These are phyloP conservation scores for Callorhinus ursinus DNA, from an alignment of 2,113 vertebrate species.

Conservation along the genomic window DNA sequence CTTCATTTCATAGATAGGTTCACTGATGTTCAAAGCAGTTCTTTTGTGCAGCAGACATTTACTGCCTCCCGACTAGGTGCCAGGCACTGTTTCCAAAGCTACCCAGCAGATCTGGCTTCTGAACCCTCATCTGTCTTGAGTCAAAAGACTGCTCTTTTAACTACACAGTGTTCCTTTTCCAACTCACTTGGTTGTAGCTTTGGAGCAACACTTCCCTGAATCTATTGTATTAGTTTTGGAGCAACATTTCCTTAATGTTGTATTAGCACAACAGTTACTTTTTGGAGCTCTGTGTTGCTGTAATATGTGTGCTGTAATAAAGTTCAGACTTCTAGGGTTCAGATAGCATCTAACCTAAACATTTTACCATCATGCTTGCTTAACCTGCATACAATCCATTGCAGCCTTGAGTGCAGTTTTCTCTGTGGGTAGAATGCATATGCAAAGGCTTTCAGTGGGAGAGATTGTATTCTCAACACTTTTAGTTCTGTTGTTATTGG, in stretches of 20 bases:
- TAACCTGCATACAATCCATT: background rate
- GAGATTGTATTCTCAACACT: background rate
- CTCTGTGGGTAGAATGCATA: background rate
- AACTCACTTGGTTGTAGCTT: background rate
- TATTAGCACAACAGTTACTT: background rate
- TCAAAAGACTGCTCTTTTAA: background rate
- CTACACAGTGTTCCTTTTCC: background rate
- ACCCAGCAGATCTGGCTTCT: background rate
- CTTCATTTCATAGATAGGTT: background rate
- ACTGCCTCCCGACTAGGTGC: background rate
- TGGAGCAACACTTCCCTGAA: background rate
- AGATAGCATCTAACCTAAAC: background rate
- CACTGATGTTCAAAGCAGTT: background rate
- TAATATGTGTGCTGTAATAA: background rate
- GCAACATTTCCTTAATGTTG: background rate
- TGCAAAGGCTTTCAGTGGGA: background rate
- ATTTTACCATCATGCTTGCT: background rate
- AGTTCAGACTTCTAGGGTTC: background rate
- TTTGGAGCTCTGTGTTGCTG: background rate
- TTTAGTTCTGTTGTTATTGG: background rate
- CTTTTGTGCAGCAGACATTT: background rate
- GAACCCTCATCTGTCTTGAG: background rate
- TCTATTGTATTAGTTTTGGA: background rate
- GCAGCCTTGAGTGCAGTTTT: background rate
- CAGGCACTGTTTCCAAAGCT: background rate